These are phyloP conservation scores for Chorisops tibialis DNA, from an alignment of 2,888 invertebrate genomes.

Conservation along the genomic window DNA sequence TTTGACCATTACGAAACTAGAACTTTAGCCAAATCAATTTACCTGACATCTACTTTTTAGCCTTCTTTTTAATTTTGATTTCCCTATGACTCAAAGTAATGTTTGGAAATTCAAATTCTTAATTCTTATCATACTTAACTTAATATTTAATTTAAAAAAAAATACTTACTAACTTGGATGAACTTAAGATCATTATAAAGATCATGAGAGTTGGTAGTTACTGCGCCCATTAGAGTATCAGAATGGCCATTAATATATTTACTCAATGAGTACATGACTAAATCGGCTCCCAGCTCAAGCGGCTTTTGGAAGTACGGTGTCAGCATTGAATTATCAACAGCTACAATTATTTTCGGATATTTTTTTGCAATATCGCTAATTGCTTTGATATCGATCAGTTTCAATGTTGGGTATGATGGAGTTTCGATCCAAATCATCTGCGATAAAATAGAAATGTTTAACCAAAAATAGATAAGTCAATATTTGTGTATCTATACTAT, in stretches of 20 bases:
- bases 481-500: background rate
- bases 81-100: too few species aligned
- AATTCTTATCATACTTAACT: too few species aligned
- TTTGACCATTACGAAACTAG: too few species aligned
- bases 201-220: constrained; percentile 68
- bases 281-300: constrained; percentile 84
- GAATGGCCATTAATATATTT: constrained; percentile 99
- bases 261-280: constrained; percentile 87
- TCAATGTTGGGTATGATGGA: constrained; percentile 90
- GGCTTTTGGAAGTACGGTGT: constrained; percentile 90
- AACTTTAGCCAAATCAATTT: too few species aligned
- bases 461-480: too few species aligned
- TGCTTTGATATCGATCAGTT: constrained; percentile 81
- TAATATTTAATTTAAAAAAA: too few species aligned
- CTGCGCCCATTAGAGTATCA: constrained; percentile 95
- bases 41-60: too few species aligned
- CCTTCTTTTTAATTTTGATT: too few species aligned
- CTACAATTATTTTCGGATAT: constrained; percentile 58
- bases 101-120: too few species aligned
- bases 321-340: constrained; percentile 94
- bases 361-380: constrained; percentile 58
- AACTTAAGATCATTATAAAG: constrained; percentile 72
- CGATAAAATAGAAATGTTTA: constrained; percentile 43
- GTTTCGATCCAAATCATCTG: constrained; percentile 91
- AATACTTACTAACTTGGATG: constrained; percentile 78